Base-by-base conservation (phyloP, 2,888 invertebrate species). In the Steinernema scapterisci region DNA sequence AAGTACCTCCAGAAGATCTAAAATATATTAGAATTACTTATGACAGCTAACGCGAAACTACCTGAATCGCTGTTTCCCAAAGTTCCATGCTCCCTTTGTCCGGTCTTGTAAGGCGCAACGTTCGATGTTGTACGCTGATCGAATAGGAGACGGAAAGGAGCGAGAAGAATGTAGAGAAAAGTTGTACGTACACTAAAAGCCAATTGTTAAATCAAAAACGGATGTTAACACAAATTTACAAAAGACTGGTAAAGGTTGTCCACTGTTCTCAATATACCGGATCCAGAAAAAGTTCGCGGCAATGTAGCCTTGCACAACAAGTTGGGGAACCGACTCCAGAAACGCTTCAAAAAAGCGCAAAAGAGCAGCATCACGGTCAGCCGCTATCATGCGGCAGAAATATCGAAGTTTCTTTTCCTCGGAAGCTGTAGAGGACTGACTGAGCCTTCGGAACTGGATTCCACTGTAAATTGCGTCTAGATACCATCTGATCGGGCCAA, bases 261-360 rank as follows among this genome's bases (percentile, higher is more conserved):
- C 51, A 9, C 6, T n/a, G 21, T 45, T 13, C 3, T 44, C 71
- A 1, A 44, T 31, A 27, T 54, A 38, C 19, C 16, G 21, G 13
- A 23, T 70, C n/a, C 43, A 71, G 38, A 80, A 78, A 44, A 73
- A 77, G 16, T 77, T 73, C 0, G 77, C 75, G 0, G 80, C 70
- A 16, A 83, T 74, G 7, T 72, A 75, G 9, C 82, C 83, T 77
- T 84, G 85, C 16, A 85, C 77, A 9, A 84, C 71, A 16, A 85
- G 70, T 63, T 85, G 85, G 0, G 84, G 85, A 9, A 82, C 79
- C 0, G 83, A 82, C 76, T 85, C 85, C 16, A 84, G 77, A 54
- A 79, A 82, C 0, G 82, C 82, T 76, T 84, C 81, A 44, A 82
- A 82, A 63, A 78, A 78, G 45, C 82, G 72, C 7, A 84, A 72